These are phyloP conservation scores for Parazoanthus atlanticus DNA, from an alignment of 92 coral and sea anemone genomes.

Conservation along the genomic window DNA sequence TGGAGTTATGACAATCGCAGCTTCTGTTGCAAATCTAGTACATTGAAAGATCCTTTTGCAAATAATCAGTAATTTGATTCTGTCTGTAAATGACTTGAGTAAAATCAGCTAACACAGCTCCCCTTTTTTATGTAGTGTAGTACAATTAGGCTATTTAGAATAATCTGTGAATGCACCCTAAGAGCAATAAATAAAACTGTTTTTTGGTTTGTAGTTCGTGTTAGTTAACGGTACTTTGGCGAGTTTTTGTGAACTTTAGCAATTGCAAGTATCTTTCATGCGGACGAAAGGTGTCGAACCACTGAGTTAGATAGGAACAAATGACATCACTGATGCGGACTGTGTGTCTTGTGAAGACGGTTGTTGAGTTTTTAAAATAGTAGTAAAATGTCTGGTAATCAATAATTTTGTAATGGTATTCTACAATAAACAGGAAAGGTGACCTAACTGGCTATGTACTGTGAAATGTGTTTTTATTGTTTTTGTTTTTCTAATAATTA, in stretches of 20 bases:
- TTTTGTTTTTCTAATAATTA: too few relatives aligned
- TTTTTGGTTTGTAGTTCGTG: not conserved
- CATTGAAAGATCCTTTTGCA: conserved; percentile 2
- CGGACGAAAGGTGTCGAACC: not conserved
- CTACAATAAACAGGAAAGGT: conserved; percentile 9
- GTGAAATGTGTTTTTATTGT: too few relatives aligned
- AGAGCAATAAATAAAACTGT: not conserved
- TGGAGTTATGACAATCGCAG: conserved; percentile 2
- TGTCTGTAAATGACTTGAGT: conserved; percentile 5
- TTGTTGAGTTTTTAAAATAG: not conserved
- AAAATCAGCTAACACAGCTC: not conserved
- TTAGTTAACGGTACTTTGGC: not conserved
- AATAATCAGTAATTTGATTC: conserved; percentile 29
- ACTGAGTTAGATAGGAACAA: not conserved
- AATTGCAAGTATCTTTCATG: not conserved
- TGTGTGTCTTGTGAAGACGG: not conserved
- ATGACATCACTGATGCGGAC: not conserved
- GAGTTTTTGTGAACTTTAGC: not conserved
- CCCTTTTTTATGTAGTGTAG: conserved; percentile 4
- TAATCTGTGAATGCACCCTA: not conserved
- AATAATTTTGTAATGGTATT: conserved; percentile 5
- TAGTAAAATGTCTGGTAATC: not conserved
- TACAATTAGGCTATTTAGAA: not conserved
- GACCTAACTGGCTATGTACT: not conserved
- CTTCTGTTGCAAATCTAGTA: conserved; percentile 25